Conservation (phyloP, 2,113 vertebrate species). For the Motacilla tschutschensis region DNA sequence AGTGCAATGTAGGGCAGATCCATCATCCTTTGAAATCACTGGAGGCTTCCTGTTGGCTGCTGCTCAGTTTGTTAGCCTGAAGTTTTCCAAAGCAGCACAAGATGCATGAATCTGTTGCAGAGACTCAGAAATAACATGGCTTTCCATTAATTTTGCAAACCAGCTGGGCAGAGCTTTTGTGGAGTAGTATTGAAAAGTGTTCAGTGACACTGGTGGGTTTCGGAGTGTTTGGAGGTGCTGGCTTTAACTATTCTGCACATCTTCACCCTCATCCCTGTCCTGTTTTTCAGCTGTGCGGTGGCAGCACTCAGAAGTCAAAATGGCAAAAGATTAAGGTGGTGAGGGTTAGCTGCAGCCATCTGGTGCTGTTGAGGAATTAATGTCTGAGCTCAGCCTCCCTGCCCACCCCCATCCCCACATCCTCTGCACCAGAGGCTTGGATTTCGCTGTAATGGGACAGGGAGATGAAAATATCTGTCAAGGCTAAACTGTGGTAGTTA, state of each 20-base stretch:
- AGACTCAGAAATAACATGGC: background rate
- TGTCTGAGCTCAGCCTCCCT: conserved; percentile 39
- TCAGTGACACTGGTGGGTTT: fast-evolving
- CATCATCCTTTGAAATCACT: background rate
- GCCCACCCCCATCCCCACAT: conserved; percentile 16
- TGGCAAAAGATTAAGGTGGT: conserved; percentile 18
- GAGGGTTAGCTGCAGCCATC: conserved; percentile 52
- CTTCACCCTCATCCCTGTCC: background rate
- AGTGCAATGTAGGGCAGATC: background rate
- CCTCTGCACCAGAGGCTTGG: conserved; percentile 63
- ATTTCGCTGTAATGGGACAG: conserved; percentile 68
- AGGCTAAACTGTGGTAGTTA: conserved; percentile 20
- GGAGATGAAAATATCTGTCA: conserved; percentile 61
- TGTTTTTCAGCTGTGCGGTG: background rate
- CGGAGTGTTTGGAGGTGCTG: background rate
- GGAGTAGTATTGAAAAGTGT: background rate
- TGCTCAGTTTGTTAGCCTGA: background rate
- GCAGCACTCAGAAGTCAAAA: background rate
- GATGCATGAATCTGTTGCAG: background rate
- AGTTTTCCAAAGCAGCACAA: background rate
- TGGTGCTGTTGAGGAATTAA: conserved; percentile 62
- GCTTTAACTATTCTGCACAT: background rate
- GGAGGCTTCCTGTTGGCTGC: background rate
- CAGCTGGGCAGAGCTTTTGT: background rate
- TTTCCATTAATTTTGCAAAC: background rate